Conservation (phyloP, 64 coral and sea anemone genomes). For the Dendronephthya gigantea region DNA sequence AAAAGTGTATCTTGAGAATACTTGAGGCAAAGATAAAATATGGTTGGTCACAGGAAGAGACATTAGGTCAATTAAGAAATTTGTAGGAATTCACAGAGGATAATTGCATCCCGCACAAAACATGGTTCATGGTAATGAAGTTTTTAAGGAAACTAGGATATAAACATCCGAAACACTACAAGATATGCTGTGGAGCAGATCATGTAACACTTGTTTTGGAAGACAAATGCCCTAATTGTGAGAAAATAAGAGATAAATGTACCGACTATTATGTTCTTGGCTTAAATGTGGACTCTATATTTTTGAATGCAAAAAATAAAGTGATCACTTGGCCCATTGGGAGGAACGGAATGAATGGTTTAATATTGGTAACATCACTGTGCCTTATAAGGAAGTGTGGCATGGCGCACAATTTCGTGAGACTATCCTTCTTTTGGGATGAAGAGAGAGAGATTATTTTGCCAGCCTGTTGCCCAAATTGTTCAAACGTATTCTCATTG, state of each 20-base stretch:
- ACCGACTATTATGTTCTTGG: conserved; percentile 56
- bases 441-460: conserved; percentile 39
- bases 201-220: conserved; percentile 45
- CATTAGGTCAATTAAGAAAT: conserved; percentile 27
- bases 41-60: conserved; percentile 40
- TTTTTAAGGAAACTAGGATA: conserved; percentile 44
- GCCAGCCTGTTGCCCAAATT: conserved; percentile 44
- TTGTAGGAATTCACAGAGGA: conserved; percentile 37
- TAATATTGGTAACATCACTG: neutral
- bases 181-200: conserved; percentile 44
- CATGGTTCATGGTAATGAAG: conserved; percentile 34
- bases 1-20: neutral
- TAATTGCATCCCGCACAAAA: conserved; percentile 40
- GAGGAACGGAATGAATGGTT: conserved; percentile 44
- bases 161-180: conserved; percentile 38
- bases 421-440: conserved; percentile 55
- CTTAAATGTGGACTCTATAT: conserved; percentile 45
- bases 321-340: conserved; percentile 53
- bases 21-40: conserved; percentile 2
- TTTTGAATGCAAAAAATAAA: conserved; percentile 12
- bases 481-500: conserved; percentile 26
- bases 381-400: conserved; percentile 40
- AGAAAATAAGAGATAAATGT: conserved; percentile 14
- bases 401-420: conserved; percentile 41
- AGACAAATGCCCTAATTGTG: conserved; percentile 42